Percentiles rank a stretch among this genome's conserved stretches.
Evolutionary conservation across 64 coral and sea anemone genomes (phyloP).

Genomic region (Montipora sp.): DNA sequence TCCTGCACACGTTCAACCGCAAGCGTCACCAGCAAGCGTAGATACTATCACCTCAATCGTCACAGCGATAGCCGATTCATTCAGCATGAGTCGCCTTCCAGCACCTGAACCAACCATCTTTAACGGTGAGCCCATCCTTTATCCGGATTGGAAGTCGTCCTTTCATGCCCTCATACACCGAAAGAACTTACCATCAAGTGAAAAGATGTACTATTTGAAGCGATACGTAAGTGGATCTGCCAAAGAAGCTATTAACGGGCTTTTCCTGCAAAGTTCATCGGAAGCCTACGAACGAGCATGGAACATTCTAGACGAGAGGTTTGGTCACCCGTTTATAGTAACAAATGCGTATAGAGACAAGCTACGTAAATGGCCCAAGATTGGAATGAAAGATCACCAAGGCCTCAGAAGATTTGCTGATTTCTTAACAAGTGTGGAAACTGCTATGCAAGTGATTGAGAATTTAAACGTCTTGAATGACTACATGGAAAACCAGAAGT

Average conservation of each 20-base stretch:
- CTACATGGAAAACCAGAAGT: too few relatives aligned
- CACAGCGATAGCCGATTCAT: slow-evolving; percentile 3
- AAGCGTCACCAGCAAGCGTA: background rate
- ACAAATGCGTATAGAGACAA: too few relatives aligned
- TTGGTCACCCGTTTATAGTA: too few relatives aligned
- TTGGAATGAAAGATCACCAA: too few relatives aligned
- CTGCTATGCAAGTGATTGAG: too few relatives aligned
- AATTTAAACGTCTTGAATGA: too few relatives aligned
- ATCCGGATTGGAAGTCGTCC: slow-evolving; percentile 29
- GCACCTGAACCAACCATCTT: background rate
- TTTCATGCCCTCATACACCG: slow-evolving; percentile 11
- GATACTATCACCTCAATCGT: background rate
- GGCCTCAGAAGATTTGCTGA: too few relatives aligned
- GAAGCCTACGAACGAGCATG: too few relatives aligned
- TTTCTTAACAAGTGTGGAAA: too few relatives aligned
- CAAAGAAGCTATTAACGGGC: background rate
- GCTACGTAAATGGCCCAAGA: too few relatives aligned
- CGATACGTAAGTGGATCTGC: slow-evolving; percentile 22
- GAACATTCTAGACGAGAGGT: too few relatives aligned
- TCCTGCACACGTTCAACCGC: background rate
- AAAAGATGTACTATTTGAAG: slow-evolving; percentile 44
- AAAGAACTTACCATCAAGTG: background rate
- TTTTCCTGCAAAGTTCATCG: slow-evolving; percentile 3
- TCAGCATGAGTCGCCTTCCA: slow-evolving; percentile 43
- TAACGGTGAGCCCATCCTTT: background rate